Conservation (phyloP, 2,888 invertebrate species). For the Eupithecia subfuscata region DNA sequence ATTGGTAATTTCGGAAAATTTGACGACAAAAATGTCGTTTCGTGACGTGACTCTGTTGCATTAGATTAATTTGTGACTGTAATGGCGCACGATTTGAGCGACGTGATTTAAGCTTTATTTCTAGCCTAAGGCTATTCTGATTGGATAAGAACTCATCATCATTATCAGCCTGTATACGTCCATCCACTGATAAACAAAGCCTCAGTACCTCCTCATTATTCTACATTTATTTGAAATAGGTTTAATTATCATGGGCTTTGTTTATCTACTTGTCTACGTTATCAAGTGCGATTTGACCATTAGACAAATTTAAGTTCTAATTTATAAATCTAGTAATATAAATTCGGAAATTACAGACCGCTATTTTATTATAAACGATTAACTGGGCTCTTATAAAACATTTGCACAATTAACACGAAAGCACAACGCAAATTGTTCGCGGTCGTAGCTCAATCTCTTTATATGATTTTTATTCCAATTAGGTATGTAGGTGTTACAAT, state of each 20-base stretch:
- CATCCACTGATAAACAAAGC: too few relatives aligned
- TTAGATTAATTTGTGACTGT: constrained; percentile 32
- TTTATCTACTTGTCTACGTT: neutral
- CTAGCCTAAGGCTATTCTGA: neutral
- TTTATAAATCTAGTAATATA: too few relatives aligned
- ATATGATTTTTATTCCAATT: constrained; percentile 57
- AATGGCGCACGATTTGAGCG: constrained; percentile 36
- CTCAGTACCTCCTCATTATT: too few relatives aligned
- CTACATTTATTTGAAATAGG: neutral
- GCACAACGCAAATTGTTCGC: constrained; percentile 43
- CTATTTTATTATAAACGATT: too few relatives aligned
- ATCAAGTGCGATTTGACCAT: neutral
- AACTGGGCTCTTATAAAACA: too few relatives aligned
- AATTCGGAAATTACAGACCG: too few relatives aligned
- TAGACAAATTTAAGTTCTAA: too few relatives aligned
- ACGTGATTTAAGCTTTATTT: constrained; percentile 22
- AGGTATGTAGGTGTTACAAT: constrained; percentile 45
- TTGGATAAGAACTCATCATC: neutral
- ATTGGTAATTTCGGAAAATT: constrained; percentile 40
- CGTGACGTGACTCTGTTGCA: constrained; percentile 23
- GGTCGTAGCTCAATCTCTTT: constrained; percentile 51
- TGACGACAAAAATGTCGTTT: constrained; percentile 37
- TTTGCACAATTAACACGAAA: constrained; percentile 33
- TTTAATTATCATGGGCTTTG: neutral
- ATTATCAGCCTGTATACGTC: neutral